Conservation (phyloP, 2,113 vertebrate genomes). For the Passer montanus region DNA sequence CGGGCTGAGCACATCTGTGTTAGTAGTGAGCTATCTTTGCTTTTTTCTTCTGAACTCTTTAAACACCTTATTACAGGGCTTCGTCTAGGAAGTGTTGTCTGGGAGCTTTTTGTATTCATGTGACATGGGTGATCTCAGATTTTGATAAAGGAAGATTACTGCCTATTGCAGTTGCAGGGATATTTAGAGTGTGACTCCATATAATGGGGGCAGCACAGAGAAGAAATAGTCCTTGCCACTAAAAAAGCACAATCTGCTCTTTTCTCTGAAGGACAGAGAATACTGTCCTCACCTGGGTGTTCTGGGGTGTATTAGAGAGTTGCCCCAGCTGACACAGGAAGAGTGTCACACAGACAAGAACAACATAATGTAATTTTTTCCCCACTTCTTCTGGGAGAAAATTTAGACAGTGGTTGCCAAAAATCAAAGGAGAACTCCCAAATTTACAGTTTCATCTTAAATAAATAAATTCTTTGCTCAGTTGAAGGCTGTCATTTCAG, state of each 20-base stretch:
- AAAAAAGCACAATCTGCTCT: neutral
- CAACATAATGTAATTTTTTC: neutral
- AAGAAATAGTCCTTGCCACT: neutral
- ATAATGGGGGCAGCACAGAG: neutral
- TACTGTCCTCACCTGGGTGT: neutral
- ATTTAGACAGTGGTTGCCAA: neutral
- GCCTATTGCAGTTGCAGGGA: rapidly evolving
- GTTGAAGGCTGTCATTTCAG: neutral
- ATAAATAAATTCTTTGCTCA: neutral
- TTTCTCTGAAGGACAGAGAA: neutral
- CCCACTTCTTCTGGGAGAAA: neutral
- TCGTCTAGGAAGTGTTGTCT: neutral
- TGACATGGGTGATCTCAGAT: neutral
- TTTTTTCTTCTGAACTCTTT: neutral
- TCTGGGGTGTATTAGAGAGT: neutral
- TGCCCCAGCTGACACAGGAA: neutral
- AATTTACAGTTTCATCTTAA: neutral
- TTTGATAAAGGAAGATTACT: neutral
- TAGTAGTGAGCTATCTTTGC: neutral
- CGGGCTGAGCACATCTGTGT: rapidly evolving
- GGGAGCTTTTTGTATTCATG: neutral
- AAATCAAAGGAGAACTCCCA: neutral
- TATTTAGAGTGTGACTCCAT: neutral
- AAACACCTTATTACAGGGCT: neutral
- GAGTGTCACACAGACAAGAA: neutral